Conservation (phyloP, 2,888 invertebrate species). For the Cenopis cana region DNA sequence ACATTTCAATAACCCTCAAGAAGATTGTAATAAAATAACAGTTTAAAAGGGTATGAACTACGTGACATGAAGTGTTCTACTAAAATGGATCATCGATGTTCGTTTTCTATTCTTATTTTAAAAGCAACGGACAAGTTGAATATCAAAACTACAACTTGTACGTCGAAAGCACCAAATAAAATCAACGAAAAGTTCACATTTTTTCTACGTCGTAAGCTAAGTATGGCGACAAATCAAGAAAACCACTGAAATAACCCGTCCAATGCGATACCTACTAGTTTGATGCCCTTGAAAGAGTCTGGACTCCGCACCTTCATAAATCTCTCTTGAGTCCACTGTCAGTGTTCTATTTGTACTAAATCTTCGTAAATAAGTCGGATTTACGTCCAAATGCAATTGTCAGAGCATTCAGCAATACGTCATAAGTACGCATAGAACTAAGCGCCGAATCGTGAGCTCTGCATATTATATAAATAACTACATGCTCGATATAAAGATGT, state of each 20-base stretch:
- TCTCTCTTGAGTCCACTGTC: conserved; percentile 61
- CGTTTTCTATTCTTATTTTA: conserved; percentile 4
- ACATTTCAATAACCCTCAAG: no score
- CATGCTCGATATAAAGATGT: neutral
- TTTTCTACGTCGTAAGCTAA: conserved; percentile 27
- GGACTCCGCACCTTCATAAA: conserved; percentile 63
- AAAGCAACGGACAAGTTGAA: no score
- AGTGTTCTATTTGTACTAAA: conserved; percentile 61
- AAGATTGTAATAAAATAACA: conserved; percentile 14
- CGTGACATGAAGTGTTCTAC: conserved; percentile 6
- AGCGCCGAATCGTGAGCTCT: conserved; percentile 19
- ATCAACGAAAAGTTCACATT: conserved; percentile 13
- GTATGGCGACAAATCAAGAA: conserved; percentile 42
- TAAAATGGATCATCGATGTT: neutral
- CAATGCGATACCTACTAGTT: conserved; percentile 6
- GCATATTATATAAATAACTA: conserved; percentile 20
- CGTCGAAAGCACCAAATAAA: conserved; percentile 18
- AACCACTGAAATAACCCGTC: conserved; percentile 25
- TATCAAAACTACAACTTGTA: neutral
- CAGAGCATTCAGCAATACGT: conserved; percentile 35
- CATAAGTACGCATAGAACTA: conserved; percentile 19
- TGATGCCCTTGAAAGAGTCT: conserved; percentile 50
- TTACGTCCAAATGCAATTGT: conserved; percentile 50
- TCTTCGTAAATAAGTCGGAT: conserved; percentile 58
- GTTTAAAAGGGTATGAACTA: conserved; percentile 25